Base-by-base conservation (phyloP, 1,140 invertebrate genomes). In the Acromyrmex heyeri region DNA sequence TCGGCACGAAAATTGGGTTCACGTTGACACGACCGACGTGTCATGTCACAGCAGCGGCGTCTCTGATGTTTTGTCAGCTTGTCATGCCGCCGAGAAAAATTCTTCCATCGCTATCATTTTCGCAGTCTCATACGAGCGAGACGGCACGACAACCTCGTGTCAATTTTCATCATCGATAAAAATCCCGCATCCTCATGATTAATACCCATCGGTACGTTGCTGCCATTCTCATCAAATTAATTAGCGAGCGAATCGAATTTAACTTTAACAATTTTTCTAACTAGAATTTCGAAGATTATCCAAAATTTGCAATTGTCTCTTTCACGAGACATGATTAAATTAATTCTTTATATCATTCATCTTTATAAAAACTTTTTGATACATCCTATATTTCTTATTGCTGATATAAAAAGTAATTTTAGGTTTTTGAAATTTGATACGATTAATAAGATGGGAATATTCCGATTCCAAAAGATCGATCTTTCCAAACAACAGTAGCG, bases 11-110 rank as follows among this genome's bases (percentile, higher is more conserved):
- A 83, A 83, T 83, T 57, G 69, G n/a, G 65, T 57, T 81, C 57
- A n/a, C 61, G 44, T 78, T 44, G 76, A 65, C 59, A 57, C 77
- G 67, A 59, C 12, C 67, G 38, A 73, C 67, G 69, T 57, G 65
- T 59, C 78, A 61, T 24, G 67, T 69, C 44, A 53, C 75, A 53
- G 48, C 76, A 44, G 27, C 61, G 44, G 62, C 48, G 27, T 55
- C 27, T 59, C 53, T 61, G 79, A 75, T 83, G 79, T 75, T 83
- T 75, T 75, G 79, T 83, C 79, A 83, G 69, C 69, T 61, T 44
- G 69, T 83, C 79, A 75, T 2, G 55, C 55, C 14, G 24, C 6
- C 38, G 53, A 75, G 79, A 83, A 83, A 83, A 83, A 83, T 83
- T 50, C 57, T 83, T 50, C 79, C 69, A n/a, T 73, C 69, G 73